Conservation (phyloP, 2,113 vertebrate species). For the Cyrtonyx montezumae region DNA sequence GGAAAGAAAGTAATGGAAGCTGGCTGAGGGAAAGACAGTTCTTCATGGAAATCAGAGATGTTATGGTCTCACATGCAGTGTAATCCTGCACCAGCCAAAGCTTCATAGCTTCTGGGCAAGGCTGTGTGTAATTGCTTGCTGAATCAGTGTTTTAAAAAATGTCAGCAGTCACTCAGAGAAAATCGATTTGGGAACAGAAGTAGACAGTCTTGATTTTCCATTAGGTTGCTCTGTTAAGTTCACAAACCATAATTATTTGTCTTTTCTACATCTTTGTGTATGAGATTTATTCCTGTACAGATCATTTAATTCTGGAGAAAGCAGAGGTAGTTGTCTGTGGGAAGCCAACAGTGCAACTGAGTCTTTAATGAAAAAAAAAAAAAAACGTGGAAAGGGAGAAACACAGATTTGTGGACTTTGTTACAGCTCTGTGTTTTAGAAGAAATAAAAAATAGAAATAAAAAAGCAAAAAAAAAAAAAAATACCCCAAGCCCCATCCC, state of each 20-base stretch:
- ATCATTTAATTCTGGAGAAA: neutral
- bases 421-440: neutral
- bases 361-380: neutral
- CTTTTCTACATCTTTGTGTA: neutral
- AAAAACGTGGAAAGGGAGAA: neutral
- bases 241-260: neutral
- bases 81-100: neutral
- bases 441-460: neutral
- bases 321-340: neutral
- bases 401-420: neutral
- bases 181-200: neutral
- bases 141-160: neutral
- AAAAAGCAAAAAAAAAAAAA: neutral
- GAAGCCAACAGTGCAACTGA: neutral
- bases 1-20: neutral
- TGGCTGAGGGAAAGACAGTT: neutral
- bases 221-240: neutral
- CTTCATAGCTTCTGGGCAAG: neutral
- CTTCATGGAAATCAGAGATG: neutral
- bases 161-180: neutral
- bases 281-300: neutral
- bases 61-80: neutral
- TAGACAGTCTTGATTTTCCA: neutral
- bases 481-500: neutral
- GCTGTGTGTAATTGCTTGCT: neutral